Base-by-base conservation (phyloP, 2,113 vertebrate species). In the Dunckerocampus dactyliophorus region DNA sequence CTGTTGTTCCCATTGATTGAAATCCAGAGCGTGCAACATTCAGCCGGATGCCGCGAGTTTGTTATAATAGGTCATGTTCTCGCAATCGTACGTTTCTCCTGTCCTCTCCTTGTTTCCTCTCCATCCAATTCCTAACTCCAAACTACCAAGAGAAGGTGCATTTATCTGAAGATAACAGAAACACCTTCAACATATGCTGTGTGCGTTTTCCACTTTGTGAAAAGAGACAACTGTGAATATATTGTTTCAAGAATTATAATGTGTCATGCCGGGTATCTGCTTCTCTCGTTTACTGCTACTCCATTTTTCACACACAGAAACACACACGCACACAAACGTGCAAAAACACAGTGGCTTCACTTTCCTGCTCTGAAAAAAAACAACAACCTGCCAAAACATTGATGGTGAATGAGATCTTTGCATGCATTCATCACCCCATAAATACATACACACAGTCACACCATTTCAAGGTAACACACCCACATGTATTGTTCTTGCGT, bases 331-430 rank as follows among this genome's bases (percentile, higher is more conserved):
- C 49, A 37, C 16, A 49, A 16, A 31, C 42, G 19, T 24, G n/a
- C 43, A 8, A 19, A 31, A 17, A 19, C 16, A 22, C 22, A 37
- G 56, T 72, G 57, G 67, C 77, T 80, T 50, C 42, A 59, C 51
- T 72, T 77, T 62, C 73, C 69, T 68, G 65, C 49, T 14, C 5
- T n/a, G 56, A 20, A 67, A 73, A 61, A 75, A 65, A 69, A 73
- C 59, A 76, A 65, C 69, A 72, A 75, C 55, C 64, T 80, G 74
- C 63, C 75, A 81, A 81, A 81, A 74, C 69, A 58, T 53, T 20
- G 21, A 48, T 47, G 56, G 62, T 67, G 69, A 72, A 64, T 60
- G 65, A 76, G 49, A 59, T 81, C 47, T 62, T 75, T 77, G 66
- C 67, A 45, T 68, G 60, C 57, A 55, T 64, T 75, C 55, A 45